Evolutionary conservation across 2,888 invertebrate species (phyloP).

Genomic region (Acrocyrtus sp.): DNA sequence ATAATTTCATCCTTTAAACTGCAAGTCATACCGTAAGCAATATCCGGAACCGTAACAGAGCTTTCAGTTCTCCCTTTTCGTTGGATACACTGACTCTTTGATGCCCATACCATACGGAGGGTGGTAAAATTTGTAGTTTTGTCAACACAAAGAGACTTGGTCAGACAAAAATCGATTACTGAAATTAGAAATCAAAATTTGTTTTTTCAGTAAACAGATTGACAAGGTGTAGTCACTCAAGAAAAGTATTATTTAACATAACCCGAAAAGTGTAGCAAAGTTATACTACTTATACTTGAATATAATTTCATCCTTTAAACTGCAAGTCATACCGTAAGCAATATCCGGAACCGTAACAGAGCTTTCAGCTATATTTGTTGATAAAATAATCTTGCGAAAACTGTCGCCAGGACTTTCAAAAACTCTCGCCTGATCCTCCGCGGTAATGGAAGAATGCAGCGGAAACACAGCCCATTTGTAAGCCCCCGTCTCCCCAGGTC

Average conservation of each 20-base stretch:
- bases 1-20: background rate
- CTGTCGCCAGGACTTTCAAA: constrained; percentile 73
- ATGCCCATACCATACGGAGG: constrained; percentile 86
- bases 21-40: constrained; percentile 76
- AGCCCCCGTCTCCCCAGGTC: no score
- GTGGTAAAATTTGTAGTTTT: constrained; percentile 80
- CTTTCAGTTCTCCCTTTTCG: constrained; percentile 93
- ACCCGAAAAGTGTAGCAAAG: no score
- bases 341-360: constrained; percentile 91
- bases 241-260: no score
- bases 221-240: no score
- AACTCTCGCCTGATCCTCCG: constrained; percentile 77
- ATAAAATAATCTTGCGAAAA: constrained; percentile 83
- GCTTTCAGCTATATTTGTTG: constrained; percentile 93
- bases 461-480: constrained; percentile 64
- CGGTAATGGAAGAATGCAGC: constrained; percentile 82
- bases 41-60: constrained; percentile 89
- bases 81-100: constrained; percentile 88
- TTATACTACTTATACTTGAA: no score
- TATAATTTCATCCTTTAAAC: background rate
- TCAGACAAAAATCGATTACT: constrained; percentile 96
- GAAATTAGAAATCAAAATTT: constrained; percentile 38
- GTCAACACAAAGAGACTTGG: constrained; percentile 83
- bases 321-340: constrained; percentile 75
- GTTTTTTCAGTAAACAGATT: background rate